Base-by-base conservation (phyloP, 1,140 invertebrate genomes). In the Vanessa tameamea region DNA sequence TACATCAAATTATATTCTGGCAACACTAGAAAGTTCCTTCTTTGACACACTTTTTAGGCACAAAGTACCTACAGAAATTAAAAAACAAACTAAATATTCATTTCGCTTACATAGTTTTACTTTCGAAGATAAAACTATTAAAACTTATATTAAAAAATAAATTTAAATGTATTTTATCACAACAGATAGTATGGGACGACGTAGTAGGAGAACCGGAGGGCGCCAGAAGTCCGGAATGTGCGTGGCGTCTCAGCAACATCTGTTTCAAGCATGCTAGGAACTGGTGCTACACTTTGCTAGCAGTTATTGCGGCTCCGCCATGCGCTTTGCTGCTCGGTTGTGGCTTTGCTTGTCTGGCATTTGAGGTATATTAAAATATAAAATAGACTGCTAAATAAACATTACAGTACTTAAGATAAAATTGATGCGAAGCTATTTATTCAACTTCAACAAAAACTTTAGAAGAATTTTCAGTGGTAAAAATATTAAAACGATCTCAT, bases 141-240 rank as follows among this genome's bases (percentile, higher is more conserved):
- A 20, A 0, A 20, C 20, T 43, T 43, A 9, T 43, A 11, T 43
- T 9, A 5, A 43, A 43, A 43, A 11, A 20, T 20, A 20, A 20
- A 20, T 20, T 20, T 9, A 43, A 9, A 43, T 11, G 1, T 43
- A 43, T 55, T 67, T 26, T 20, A 31, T 43, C 6, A 63, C 71
- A n/a, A 69, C 86, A 97, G 96, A 94, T 96, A 74, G 93, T 94
- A 77, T 97, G 96, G 95, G 95, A 96, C 76, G 96, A 97, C 79
- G 94, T 97, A 55, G 94, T 97, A 47, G 96, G 96, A 0, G 96
- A 97, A 89, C 96, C 96, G 8, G 95, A 96, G 69, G 95, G 95
- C 3, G 95, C 95, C 7, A 92, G 95, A 51, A 96, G 95, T 77
- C 94, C 95, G 2, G 95, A 96, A 85, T 96, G 96, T 83, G 95